Percentiles rank a stretch among this genome's conserved stretches.
These are phyloP conservation scores for Lasioglossum villosulum DNA, from an alignment of 2,888 invertebrate genomes.

Conservation along the genomic window DNA sequence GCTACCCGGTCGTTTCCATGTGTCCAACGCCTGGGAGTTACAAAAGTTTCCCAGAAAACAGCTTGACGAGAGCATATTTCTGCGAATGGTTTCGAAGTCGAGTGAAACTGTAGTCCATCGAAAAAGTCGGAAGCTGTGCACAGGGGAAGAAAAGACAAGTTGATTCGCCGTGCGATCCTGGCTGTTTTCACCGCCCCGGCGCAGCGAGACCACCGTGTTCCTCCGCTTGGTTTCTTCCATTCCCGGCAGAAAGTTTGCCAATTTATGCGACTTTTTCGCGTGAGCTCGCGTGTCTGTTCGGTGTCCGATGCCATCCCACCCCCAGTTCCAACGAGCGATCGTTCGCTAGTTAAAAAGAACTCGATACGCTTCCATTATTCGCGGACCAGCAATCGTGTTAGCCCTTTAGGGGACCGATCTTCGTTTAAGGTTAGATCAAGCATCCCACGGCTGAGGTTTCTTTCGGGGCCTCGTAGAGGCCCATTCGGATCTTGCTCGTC, in stretches of 20 bases:
- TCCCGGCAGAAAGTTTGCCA: slow-evolving; percentile 74
- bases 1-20: not conserved
- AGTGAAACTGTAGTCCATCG: slow-evolving; percentile 39
- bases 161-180: slow-evolving; percentile 40
- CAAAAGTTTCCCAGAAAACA: slow-evolving; percentile 41
- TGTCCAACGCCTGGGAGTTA: not conserved
- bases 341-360: not conserved
- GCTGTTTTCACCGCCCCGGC: slow-evolving; percentile 40
- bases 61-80: slow-evolving; percentile 51
- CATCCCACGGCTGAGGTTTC: not conserved
- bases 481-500: not conserved
- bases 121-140: slow-evolving; percentile 44
- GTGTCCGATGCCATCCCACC: not conserved
- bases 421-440: not conserved
- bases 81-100: slow-evolving; percentile 35
- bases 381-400: not conserved
- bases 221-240: slow-evolving; percentile 54
- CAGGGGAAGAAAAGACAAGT: slow-evolving; percentile 43
- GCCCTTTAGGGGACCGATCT: not conserved
- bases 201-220: slow-evolving; percentile 23
- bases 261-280: slow-evolving; percentile 79
- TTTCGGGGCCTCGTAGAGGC: not conserved
- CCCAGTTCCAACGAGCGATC: not conserved
- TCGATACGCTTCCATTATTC: slow-evolving; percentile 10
- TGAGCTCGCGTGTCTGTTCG: slow-evolving; percentile 66